These are phyloP conservation scores for Actenoides hombroni DNA, from an alignment of 2,113 vertebrate species.

Conservation along the genomic window DNA sequence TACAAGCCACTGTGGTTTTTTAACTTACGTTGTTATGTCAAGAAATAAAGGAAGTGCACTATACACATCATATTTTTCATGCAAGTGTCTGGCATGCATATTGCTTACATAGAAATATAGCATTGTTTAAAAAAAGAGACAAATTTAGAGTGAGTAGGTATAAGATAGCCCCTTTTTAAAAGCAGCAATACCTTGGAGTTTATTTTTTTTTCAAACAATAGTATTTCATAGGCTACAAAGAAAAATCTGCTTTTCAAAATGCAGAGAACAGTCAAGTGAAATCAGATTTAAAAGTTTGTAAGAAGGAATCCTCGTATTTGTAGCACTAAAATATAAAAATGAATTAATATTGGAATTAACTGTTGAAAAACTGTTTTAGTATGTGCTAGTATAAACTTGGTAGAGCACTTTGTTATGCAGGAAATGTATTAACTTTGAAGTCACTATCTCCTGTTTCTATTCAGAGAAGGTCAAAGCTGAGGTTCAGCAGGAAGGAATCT, in stretches of 20 bases:
- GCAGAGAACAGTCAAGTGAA: not conserved
- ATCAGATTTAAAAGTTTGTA: not conserved
- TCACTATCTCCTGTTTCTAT: not conserved
- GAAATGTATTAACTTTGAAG: not conserved
- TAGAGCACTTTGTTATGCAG: not conserved
- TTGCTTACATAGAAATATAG: constrained; percentile 45
- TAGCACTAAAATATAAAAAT: not conserved
- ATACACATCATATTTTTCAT: constrained; percentile 38
- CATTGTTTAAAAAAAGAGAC: constrained; percentile 25
- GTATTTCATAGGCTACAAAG: not conserved
- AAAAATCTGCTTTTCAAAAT: not conserved
- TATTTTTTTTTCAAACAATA: not conserved
- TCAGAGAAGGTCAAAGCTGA: not conserved
- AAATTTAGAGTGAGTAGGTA: not conserved
- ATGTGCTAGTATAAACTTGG: not conserved
- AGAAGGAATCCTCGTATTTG: not conserved
- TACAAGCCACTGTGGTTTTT: constrained; percentile 39
- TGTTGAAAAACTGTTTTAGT: not conserved
- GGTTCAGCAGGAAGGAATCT: not conserved
- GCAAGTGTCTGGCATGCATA: not conserved
- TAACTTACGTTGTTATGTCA: constrained; percentile 33
- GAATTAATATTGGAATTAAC: not conserved
- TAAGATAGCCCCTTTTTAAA: not conserved
- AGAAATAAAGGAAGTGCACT: constrained; percentile 39
- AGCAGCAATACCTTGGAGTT: not conserved